phyloP scores from a whole-genome alignment of 30 jellyfish, hydroid and myxozoan genomes.

The Hydractinia echinata region DNA sequence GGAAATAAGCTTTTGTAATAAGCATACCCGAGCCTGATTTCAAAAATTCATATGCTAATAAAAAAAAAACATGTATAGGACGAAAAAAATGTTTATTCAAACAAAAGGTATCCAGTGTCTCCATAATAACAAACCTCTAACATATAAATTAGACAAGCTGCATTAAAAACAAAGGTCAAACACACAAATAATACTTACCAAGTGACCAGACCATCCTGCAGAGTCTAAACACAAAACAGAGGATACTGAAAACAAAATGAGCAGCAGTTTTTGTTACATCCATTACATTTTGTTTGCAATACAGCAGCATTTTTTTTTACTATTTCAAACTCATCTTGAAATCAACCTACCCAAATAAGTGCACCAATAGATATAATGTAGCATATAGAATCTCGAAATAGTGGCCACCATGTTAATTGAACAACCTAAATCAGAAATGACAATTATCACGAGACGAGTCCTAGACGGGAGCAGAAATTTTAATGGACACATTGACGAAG shows the following conservation, averaged over 20 bases:
- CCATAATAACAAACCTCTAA: neutral
- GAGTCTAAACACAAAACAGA: slow-evolving; percentile 33
- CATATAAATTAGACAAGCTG: too few species aligned
- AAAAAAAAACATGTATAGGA: too few species aligned
- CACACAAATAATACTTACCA: slow-evolving; percentile 36
- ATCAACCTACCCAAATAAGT: slow-evolving; percentile 53
- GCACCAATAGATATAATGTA: slow-evolving; percentile 57
- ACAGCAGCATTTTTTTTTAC: neutral
- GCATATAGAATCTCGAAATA: slow-evolving; percentile 58
- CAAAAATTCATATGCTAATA: too few species aligned
- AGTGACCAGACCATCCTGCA: slow-evolving; percentile 62
- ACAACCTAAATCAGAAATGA: slow-evolving; percentile 25
- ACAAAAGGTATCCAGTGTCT: too few species aligned
- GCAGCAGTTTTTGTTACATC: neutral
- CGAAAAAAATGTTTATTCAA: too few species aligned
- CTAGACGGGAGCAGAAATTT: neutral
- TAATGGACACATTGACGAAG: neutral
- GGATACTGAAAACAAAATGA: neutral
- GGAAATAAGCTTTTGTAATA: too few species aligned
- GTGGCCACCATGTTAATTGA: slow-evolving; percentile 78
- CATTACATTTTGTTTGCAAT: neutral
- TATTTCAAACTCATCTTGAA: neutral
- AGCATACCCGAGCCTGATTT: too few species aligned
- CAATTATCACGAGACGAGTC: neutral
- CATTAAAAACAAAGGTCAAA: neutral